Evolutionary conservation across 1,140 invertebrate species (phyloP), one percentile per base, ranked within the genome.

Genomic region (Drosophila novamexicana): DNA sequence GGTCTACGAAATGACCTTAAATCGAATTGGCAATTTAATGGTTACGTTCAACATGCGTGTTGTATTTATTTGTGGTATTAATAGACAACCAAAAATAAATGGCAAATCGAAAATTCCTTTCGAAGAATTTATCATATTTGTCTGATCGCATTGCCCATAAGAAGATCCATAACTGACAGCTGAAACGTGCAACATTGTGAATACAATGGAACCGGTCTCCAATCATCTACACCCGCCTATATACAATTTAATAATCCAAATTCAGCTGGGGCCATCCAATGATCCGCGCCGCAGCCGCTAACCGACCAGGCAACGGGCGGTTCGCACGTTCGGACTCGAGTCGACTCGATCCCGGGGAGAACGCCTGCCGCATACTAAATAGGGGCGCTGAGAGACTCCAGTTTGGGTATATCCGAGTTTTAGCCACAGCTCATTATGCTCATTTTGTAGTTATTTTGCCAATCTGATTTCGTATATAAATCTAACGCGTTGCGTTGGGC

Each of bases 401-500:
- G 75, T 80, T 76, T 88, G 83, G 83, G 84, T 88, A 88, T 88
- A 88, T 88, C 84, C 84, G 81, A 89, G 73, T 74, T 88, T 58
- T 82, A 71, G 66, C 70, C 56, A 53, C 37, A 54, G 67, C 61
- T 90, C 85, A 85, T 90, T 88, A 89, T 89, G 81, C 81, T 90
- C 75, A 64, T 71, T 71, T 75, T 78, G 37, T 63, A 37, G 65
- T 61, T 36, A 0, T 75, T 82, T 81, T 86, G 85, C 74, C 77
- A 61, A 66, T 74, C 62, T 59, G 77, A 14, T 57, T 72, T 80
- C 75, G 82, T 92, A 92, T 92, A 92, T 92, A 92, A 92, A 89
- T 92, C 91, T 92, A 92, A 92, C 82, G 74, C 75, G 75, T 61
- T 90, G 63, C 82, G 67, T 70, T 77, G 74, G 36, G 12, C 79